Evolutionary conservation across 2,888 invertebrate genomes (phyloP).

Genomic region (Meta bourneti): DNA sequence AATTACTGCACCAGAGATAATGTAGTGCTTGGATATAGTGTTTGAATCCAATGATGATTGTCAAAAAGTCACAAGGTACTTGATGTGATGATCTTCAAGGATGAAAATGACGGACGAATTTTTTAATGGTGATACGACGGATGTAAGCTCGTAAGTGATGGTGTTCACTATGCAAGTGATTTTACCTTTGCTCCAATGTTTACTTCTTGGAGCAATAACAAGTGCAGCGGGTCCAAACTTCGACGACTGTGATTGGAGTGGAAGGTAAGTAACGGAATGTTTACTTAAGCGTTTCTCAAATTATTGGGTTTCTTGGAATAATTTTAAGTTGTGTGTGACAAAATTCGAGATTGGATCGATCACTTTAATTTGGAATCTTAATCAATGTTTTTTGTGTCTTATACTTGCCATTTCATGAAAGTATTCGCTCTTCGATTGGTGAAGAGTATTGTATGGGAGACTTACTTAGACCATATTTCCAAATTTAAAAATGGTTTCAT

Average conservation of each 20-base stretch:
- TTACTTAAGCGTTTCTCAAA: no score
- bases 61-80: no score
- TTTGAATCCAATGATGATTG: no score
- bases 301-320: not conserved
- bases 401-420: not conserved
- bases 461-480: not conserved
- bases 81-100: no score
- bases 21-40: no score
- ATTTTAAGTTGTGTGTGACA: not conserved
- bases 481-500: not conserved
- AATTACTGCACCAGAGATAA: no score
- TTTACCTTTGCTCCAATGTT: conserved; percentile 11
- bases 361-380: not conserved
- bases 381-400: not conserved
- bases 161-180: conserved; percentile 36
- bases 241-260: conserved; percentile 66
- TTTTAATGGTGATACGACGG: not conserved
- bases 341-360: not conserved
- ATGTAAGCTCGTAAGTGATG: not conserved
- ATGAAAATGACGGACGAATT: not conserved
- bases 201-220: conserved; percentile 8
- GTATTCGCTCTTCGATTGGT: not conserved
- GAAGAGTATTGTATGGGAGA: not conserved
- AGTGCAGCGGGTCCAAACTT: conserved; percentile 12
- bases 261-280: conserved; percentile 46